Percentiles rank a stretch among this genome's conserved stretches.
Evolutionary conservation across 1,140 invertebrate genomes (phyloP).

Genomic region (Paramacrobiotus metropolitanus): DNA sequence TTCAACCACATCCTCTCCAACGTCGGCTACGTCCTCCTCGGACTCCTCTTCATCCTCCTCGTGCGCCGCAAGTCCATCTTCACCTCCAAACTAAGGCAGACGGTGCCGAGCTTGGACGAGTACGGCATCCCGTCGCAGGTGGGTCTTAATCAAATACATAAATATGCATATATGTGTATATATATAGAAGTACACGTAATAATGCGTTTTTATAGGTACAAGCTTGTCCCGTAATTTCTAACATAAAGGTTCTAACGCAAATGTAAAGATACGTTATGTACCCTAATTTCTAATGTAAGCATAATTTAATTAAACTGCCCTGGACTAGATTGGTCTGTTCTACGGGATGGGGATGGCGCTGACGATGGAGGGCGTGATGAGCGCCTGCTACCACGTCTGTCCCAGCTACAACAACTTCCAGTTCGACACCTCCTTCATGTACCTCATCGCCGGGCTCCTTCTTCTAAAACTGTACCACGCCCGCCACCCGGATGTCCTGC

Average conservation of each 20-base stretch:
- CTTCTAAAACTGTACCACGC: constrained; percentile 77
- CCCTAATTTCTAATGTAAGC: too few species aligned
- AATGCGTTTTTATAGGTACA: too few species aligned
- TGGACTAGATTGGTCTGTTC: too few species aligned
- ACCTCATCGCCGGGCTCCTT: constrained; percentile 56
- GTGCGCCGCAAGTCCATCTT: constrained; percentile 12
- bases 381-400: constrained; percentile 67
- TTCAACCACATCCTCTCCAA: constrained; percentile 74
- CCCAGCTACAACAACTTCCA: constrained; percentile 70
- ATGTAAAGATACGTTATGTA: too few species aligned
- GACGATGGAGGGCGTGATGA: constrained; percentile 63
- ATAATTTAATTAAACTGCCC: too few species aligned
- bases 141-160: too few species aligned
- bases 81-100: not conserved
- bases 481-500: constrained; percentile 69
- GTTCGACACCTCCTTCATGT: constrained; percentile 83
- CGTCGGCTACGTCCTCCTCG: constrained; percentile 59
- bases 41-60: constrained; percentile 31
- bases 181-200: too few species aligned
- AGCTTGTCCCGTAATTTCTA: too few species aligned
- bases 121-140: constrained; percentile 65
- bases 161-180: too few species aligned
- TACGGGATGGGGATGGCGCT: constrained; percentile 67
- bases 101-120: not conserved
- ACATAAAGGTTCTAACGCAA: too few species aligned